Conservation (phyloP, 2,113 vertebrate genomes). For the Apteryx owenii region DNA sequence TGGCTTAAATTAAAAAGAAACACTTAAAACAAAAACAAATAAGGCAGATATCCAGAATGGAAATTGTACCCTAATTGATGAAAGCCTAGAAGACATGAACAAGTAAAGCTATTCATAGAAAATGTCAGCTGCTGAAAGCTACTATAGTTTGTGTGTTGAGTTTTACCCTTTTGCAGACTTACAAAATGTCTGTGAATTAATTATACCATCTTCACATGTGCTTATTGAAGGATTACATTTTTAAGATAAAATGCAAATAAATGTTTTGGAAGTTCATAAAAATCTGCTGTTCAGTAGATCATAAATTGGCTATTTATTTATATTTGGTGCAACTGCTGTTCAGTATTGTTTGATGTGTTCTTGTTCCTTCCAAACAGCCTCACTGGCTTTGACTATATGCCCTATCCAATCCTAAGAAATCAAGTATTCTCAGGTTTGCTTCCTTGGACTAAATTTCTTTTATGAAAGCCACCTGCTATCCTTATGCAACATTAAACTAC, state of each 20-base stretch:
- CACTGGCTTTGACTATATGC: not conserved
- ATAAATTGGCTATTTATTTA: not conserved
- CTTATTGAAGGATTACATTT: not conserved
- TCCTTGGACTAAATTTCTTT: not conserved
- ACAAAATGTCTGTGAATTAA: not conserved
- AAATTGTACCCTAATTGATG: not conserved
- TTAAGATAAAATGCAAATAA: not conserved
- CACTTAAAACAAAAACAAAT: no score
- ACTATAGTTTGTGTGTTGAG: not conserved
- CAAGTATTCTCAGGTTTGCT: not conserved
- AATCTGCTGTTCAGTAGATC: not conserved
- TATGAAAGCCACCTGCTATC: not conserved
- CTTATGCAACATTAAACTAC: not conserved
- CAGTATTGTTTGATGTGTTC: not conserved
- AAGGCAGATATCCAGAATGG: not conserved
- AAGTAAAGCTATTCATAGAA: not conserved
- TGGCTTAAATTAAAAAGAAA: not conserved
- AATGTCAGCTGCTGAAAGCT: not conserved
- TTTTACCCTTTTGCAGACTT: not conserved
- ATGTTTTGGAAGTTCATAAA: not conserved
- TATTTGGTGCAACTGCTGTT: not conserved
- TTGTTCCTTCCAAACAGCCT: not conserved
- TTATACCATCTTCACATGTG: not conserved
- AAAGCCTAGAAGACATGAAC: not conserved
- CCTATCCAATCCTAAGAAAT: not conserved